phyloP scores from a whole-genome alignment of 2,113 vertebrate genomes.

The Corythornis cristatus region DNA sequence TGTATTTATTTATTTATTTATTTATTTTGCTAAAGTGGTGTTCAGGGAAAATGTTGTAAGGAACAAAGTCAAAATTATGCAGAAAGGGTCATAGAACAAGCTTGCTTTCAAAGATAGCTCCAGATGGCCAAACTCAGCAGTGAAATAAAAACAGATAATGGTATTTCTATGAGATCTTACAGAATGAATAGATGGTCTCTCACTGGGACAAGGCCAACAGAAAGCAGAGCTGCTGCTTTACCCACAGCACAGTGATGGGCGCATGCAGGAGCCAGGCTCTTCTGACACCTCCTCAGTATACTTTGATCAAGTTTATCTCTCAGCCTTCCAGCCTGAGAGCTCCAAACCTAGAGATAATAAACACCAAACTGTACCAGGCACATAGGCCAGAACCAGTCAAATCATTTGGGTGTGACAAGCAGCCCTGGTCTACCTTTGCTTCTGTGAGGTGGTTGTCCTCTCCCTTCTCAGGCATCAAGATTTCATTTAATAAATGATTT shows the following conservation, averaged over 20 bases:
- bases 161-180: not conserved
- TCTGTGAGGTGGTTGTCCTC: fast-evolving
- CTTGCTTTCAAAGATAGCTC: not conserved
- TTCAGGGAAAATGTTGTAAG: not conserved
- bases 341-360: not conserved
- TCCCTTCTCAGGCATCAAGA: not conserved
- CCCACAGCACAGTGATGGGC: fast-evolving
- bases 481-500: not conserved
- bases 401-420: fast-evolving
- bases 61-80: not conserved
- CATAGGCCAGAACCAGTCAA: not conserved
- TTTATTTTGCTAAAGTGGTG: not conserved
- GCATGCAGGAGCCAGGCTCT: fast-evolving
- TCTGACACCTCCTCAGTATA: not conserved
- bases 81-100: not conserved
- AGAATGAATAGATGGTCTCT: not conserved
- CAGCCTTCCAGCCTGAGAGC: not conserved
- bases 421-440: not conserved
- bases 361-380: fast-evolving
- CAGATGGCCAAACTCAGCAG: not conserved
- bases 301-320: not conserved
- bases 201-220: not conserved
- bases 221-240: not conserved
- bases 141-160: not conserved
- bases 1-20: no score